phyloP scores from a whole-genome alignment of 2,113 vertebrate genomes.

The Etia nguti region DNA sequence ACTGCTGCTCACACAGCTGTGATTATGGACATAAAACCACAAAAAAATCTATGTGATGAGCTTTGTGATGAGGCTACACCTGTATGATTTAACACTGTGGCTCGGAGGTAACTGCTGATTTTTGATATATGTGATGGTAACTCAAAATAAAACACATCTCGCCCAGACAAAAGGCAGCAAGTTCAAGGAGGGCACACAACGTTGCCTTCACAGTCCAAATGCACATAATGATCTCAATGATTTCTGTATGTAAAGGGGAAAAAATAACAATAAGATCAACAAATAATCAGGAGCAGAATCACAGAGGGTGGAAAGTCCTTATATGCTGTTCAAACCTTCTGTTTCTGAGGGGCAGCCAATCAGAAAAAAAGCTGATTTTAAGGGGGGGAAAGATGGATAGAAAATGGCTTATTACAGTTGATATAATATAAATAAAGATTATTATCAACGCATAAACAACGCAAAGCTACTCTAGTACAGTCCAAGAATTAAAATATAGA shows the following conservation, averaged over 20 bases:
- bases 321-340: not conserved
- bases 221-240: not conserved
- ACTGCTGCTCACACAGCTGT: slow-evolving; percentile 22
- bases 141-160: not conserved
- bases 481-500: not conserved
- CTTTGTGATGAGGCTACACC: not conserved
- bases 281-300: not conserved
- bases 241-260: not conserved
- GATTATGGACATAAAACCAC: slow-evolving; percentile 20
- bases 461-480: not conserved
- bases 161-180: not conserved
- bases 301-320: not conserved
- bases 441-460: not conserved
- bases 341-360: not conserved
- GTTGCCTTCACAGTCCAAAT: not conserved
- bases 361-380: not conserved
- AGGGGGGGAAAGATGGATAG: not conserved
- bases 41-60: slow-evolving; percentile 9
- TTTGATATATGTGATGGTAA: not conserved
- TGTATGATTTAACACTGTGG: not conserved
- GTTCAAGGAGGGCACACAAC: not conserved
- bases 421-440: not conserved
- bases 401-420: not conserved
- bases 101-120: not conserved
- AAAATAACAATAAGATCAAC: not conserved